Evolutionary conservation across 2,888 invertebrate genomes (phyloP), one percentile per base, ranked within the genome.

Genomic region (Agrenia bidenticulata): DNA sequence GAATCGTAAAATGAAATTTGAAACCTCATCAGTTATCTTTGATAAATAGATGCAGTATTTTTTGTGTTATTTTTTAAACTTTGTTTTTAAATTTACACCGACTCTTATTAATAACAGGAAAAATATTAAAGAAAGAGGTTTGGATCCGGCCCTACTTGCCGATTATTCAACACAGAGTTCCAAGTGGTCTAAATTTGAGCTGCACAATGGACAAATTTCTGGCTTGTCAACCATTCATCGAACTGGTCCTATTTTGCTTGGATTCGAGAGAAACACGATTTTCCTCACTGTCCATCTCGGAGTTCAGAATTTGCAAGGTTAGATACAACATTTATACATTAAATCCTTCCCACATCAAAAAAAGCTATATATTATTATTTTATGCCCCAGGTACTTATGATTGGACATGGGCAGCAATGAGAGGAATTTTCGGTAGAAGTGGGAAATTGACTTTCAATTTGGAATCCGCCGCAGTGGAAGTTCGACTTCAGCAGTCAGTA

Each of bases 401-500:
- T 0, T 69, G 69, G 69, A 61, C 57, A 1, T 66, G 54, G 54
- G 63, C 54, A 0, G 49, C 65, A 5, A 63, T 63, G 63, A 59
- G 58, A 24, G 61, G 63, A n/a, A 26, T 69, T 5, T 23, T 69
- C 1, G 57, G 51, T 1, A 17, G 63, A 27, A 15, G 57, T 32
- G 65, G 66, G 5, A 26, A 39, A 32, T 27, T 69, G 1, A 17
- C 58, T 17, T 69, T 63, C 41, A 63, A 24, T 27, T 61, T 65
- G 9, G 62, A 63, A 21, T 60, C 58, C n/a, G 58, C 65, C 84
- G 13, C 50, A 1, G 26, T 69, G 1, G 60, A 65, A 50, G 61
- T 69, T 5, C 39, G 60, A 37, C 49, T 69, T 2, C 64, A 60
- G 17, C 65, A 63, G 27, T 39, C 39, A 9, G 2, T 56, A n/a